Evolutionary conservation across 2,113 vertebrate species (phyloP).

Genomic region (Charina bottae): DNA sequence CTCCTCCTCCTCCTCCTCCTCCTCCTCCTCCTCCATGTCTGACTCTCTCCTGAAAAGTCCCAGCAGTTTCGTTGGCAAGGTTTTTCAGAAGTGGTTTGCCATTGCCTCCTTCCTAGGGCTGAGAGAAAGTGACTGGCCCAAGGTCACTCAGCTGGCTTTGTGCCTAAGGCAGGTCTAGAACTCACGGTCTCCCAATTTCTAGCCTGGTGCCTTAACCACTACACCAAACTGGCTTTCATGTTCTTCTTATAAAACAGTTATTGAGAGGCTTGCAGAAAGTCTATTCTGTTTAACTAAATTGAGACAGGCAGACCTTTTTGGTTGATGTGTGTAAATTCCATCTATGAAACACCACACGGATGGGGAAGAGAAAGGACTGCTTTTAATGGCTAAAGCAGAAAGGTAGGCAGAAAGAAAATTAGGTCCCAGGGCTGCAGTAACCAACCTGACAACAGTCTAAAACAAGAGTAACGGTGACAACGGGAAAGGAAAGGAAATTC

Average conservation of each 20-base stretch:
- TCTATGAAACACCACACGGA: not conserved
- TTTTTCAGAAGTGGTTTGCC: no score
- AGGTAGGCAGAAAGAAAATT: conserved; percentile 20
- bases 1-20: no score
- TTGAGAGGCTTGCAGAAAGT: not conserved
- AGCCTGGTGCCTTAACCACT: no score
- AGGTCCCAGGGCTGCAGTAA: conserved; percentile 26
- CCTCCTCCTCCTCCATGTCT: no score
- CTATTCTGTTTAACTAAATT: not conserved
- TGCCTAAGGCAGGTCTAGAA: no score
- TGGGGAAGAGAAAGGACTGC: not conserved
- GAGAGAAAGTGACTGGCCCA: no score
- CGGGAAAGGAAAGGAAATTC: conserved; percentile 20
- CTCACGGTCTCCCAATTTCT: no score
- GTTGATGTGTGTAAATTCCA: not conserved
- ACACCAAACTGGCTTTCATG: not conserved
- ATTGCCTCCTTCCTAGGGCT: no score
- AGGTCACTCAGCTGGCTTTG: no score
- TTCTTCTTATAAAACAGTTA: not conserved
- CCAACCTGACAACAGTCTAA: conserved; percentile 27
- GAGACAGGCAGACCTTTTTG: not conserved
- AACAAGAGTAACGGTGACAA: conserved; percentile 13
- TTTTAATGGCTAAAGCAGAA: not conserved
- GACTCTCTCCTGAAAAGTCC: no score
- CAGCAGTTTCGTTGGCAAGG: no score